Conservation (phyloP, 1,140 invertebrate genomes). For the Diorhabda sublineata region DNA sequence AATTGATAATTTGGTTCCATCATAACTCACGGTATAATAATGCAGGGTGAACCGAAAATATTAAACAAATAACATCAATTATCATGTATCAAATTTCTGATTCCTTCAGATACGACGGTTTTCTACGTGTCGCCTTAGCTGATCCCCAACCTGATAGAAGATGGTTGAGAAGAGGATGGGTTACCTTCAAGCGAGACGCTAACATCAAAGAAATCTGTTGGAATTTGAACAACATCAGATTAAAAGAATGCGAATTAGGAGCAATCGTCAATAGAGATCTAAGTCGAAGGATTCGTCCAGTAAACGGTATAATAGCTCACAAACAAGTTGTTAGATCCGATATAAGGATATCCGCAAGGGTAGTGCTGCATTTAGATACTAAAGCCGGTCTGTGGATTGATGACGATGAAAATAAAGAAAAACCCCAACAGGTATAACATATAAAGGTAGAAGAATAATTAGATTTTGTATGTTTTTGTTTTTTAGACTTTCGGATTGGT, state of each 20-base stretch:
- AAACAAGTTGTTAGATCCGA: conserved; percentile 87
- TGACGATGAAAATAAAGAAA: conserved; percentile 49
- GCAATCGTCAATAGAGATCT: conserved; percentile 89
- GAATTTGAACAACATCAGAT: conserved; percentile 93
- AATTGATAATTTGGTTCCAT: too few relatives aligned
- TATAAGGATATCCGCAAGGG: conserved; percentile 88
- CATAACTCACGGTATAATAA: too few relatives aligned
- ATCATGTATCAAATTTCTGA: too few relatives aligned
- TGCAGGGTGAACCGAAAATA: too few relatives aligned
- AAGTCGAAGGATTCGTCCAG: conserved; percentile 76
- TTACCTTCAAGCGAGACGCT: conserved; percentile 93
- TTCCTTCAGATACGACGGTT: conserved; percentile 73
- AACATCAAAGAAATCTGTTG: conserved; percentile 99
- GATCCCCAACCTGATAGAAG: conserved; percentile 93
- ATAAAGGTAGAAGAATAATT: neutral
- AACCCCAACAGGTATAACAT: conserved; percentile 34
- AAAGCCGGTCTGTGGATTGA: conserved; percentile 76
- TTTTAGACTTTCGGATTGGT: conserved; percentile 68
- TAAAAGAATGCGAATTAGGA: conserved; percentile 88
- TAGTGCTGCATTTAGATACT: conserved; percentile 91
- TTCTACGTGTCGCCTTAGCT: conserved; percentile 91
- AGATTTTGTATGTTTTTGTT: neutral
- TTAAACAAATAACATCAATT: too few relatives aligned
- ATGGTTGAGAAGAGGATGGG: conserved; percentile 96
- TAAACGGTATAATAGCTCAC: conserved; percentile 89